Conservation (phyloP, 2,888 invertebrate genomes). For the Branchipolynoe longqiensis region DNA sequence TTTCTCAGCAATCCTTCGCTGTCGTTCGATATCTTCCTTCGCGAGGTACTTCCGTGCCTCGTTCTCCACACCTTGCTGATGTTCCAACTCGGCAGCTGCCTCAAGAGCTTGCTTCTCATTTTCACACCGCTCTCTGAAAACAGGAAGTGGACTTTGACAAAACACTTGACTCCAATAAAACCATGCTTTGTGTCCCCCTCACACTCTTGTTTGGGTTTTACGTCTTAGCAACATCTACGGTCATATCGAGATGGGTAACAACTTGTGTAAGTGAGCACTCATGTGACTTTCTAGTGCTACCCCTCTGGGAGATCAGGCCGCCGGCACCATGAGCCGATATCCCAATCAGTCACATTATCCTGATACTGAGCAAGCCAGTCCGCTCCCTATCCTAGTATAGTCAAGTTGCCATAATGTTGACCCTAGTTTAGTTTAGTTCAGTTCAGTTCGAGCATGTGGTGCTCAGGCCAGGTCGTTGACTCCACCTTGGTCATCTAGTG, state of each 20-base stretch:
- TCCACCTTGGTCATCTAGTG: too few relatives aligned
- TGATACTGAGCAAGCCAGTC: too few relatives aligned
- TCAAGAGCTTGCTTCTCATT: conserved; percentile 68
- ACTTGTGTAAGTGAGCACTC: not conserved
- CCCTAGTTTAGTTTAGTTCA: too few relatives aligned
- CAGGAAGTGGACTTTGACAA: not conserved
- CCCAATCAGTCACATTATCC: too few relatives aligned
- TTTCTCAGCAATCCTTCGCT: conserved; percentile 69
- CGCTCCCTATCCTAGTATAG: not conserved
- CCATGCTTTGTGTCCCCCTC: not conserved
- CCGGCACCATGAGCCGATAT: too few relatives aligned
- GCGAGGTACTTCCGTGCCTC: conserved; percentile 66
- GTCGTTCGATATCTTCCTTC: conserved; percentile 69
- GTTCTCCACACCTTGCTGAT: conserved; percentile 67
- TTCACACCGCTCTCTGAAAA: conserved; percentile 66
- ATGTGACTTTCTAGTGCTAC: not conserved
- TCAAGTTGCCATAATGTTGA: not conserved
- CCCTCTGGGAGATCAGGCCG: not conserved
- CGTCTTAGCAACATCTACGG: too few relatives aligned
- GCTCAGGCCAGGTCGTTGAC: too few relatives aligned
- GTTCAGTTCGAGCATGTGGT: too few relatives aligned
- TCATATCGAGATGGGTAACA: not conserved
- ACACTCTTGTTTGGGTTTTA: not conserved
- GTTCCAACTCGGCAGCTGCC: conserved; percentile 69
- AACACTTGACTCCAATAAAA: not conserved